Evolutionary conservation across 1,140 invertebrate genomes (phyloP), one percentile per base, ranked within the genome.

Genomic region (Drosophila sp.): DNA sequence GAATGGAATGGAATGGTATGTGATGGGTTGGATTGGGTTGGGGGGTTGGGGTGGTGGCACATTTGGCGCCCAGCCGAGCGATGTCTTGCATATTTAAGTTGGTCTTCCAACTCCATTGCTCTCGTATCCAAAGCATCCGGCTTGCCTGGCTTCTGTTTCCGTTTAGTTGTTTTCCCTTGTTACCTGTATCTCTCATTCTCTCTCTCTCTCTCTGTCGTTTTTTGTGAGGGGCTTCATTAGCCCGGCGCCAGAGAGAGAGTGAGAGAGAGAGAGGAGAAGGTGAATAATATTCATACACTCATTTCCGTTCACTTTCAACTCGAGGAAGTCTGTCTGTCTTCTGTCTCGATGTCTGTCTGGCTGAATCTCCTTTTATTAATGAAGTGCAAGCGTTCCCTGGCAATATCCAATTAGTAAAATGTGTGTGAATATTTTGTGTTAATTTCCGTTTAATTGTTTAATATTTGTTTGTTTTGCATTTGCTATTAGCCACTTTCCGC

Each of bases 391-490:
- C 25, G 40, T 61, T 30, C 11, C 54, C 35, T n/a, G 35, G 35
- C 35, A 38, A 38, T 38, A 38, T 38, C 60, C 66, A 79, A 79
- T 79, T 79, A 79, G 74, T 50, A 66, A 76, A 77, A 60, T 76
- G 70, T 70, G 65, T 77, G 65, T 77, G 84, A 79, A 76, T 72
- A 86, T 83, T 83, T 83, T 70, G 84, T 87, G 83, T 72, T 87
- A 87, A 87, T 87, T 87, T 87, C 83, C 83, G 83, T 87, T 89
- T 87, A 87, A 87, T 87, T 87, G 84, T 87, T 87, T 87, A 89
- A 87, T 87, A 86, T 86, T 87, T 86, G 83, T 86, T 86, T 82
- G 83, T 84, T 86, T 86, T 82, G 83, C 83, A 86, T 79, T 87
- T 79, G 79, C 84, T 78, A 86, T 85, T 87, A 82, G 75, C 79